Conservation (phyloP, 2,113 vertebrate species). For the Menidia beryllina region DNA sequence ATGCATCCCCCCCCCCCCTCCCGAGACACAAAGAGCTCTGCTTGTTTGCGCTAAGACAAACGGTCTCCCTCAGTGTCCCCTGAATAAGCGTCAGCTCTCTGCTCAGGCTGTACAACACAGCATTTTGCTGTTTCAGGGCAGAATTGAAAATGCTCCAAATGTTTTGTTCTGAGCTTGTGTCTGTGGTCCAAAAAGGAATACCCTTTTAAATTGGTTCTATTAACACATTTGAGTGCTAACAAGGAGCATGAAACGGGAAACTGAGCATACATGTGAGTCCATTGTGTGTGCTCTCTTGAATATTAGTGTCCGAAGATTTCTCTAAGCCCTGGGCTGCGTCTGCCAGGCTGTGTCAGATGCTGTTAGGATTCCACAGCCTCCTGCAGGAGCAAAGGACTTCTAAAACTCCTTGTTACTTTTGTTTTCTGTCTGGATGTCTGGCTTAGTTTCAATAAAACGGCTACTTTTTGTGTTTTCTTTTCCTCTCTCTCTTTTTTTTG, state of each 20-base stretch:
- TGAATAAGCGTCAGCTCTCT: constrained; percentile 12
- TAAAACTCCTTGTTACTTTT: constrained; percentile 24
- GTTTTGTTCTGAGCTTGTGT: not conserved
- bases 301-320: constrained; percentile 16
- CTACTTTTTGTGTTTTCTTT: not conserved
- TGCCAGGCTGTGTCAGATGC: constrained; percentile 47
- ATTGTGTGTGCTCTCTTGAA: not conserved
- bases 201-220: not conserved
- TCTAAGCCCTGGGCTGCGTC: constrained; percentile 25
- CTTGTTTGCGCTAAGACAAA: constrained; percentile 32
- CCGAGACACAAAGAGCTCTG: constrained; percentile 60
- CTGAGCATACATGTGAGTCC: not conserved
- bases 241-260: not conserved
- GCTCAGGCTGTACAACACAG: constrained; percentile 1
- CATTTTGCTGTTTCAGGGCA: not conserved
- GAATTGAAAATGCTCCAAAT: not conserved
- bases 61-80: not conserved
- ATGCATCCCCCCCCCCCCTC: constrained; percentile 54
- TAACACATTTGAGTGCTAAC: not conserved
- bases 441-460: constrained; percentile 19
- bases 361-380: constrained; percentile 37
- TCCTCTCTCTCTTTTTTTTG: constrained; percentile 2
- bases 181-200: not conserved
- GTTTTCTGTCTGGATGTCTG: constrained; percentile 13
- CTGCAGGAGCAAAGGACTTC: constrained; percentile 41